phyloP scores from a whole-genome alignment of 2,888 invertebrate genomes.

The Calephelis perditalis region DNA sequence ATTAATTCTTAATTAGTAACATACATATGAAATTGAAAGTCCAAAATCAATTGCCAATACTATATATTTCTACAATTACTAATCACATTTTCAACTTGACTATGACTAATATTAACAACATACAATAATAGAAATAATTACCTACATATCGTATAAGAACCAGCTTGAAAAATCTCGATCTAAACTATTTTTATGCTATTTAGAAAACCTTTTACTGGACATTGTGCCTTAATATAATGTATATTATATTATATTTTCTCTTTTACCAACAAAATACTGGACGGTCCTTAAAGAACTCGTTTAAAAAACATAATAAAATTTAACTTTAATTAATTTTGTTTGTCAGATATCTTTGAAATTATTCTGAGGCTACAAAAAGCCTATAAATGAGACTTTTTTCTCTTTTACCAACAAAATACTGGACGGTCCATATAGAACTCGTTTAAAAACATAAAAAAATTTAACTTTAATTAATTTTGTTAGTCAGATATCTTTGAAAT shows the following conservation, averaged over 20 bases:
- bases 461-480: background rate
- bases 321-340: background rate
- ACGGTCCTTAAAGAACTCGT: background rate
- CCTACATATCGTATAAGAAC: background rate
- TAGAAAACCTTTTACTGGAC: background rate
- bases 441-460: background rate
- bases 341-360: background rate
- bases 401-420: background rate
- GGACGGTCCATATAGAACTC: background rate
- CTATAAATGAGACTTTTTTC: no score
- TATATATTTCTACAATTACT: constrained; percentile 11
- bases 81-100: constrained; percentile 7
- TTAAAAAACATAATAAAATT: background rate
- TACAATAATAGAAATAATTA: background rate
- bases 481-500: background rate
- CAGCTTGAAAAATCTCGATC: constrained; percentile 3
- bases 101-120: constrained; percentile 2
- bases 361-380: no score
- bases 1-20: no score
- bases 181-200: background rate
- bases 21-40: background rate
- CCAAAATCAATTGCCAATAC: constrained; percentile 6
- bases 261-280: background rate
- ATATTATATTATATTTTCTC: background rate
- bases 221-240: background rate